phyloP scores from a whole-genome alignment of 2,113 vertebrate species.

The Peucedramus taeniatus region DNA sequence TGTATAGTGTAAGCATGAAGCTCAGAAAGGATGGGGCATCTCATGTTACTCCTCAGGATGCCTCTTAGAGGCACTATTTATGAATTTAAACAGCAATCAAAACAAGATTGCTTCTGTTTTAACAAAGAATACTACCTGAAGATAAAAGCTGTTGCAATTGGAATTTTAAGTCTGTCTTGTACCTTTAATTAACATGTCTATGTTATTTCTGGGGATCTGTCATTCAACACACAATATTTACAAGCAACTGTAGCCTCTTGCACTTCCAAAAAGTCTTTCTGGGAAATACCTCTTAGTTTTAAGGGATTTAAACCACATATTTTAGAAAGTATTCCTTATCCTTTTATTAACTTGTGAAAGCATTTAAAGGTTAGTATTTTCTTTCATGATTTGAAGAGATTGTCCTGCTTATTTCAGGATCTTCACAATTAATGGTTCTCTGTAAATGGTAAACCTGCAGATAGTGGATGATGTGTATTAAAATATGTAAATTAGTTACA shows the following conservation, averaged over 20 bases:
- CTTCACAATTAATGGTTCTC: not conserved
- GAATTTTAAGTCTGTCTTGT: not conserved
- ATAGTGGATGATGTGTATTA: not conserved
- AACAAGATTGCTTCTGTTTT: not conserved
- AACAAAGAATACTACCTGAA: not conserved
- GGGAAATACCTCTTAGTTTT: not conserved
- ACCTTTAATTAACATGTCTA: not conserved
- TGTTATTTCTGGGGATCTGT: not conserved
- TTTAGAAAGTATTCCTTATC: not conserved
- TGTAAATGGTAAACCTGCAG: not conserved
- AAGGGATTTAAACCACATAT: not conserved
- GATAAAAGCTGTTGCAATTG: not conserved
- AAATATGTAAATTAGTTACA: not conserved
- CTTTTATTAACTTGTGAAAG: not conserved
- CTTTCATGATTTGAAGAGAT: not conserved
- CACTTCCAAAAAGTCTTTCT: not conserved
- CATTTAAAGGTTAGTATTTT: not conserved
- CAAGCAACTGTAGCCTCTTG: not conserved
- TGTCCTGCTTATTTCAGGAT: not conserved
- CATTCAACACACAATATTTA: not conserved
- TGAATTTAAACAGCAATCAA: not conserved
- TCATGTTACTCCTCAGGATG: rapidly evolving
- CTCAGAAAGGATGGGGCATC: not conserved
- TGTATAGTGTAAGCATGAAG: not conserved
- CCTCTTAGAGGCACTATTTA: not conserved